phyloP scores from a whole-genome alignment of 2,797 vertebrate species.

The Sparidentex hasta region DNA sequence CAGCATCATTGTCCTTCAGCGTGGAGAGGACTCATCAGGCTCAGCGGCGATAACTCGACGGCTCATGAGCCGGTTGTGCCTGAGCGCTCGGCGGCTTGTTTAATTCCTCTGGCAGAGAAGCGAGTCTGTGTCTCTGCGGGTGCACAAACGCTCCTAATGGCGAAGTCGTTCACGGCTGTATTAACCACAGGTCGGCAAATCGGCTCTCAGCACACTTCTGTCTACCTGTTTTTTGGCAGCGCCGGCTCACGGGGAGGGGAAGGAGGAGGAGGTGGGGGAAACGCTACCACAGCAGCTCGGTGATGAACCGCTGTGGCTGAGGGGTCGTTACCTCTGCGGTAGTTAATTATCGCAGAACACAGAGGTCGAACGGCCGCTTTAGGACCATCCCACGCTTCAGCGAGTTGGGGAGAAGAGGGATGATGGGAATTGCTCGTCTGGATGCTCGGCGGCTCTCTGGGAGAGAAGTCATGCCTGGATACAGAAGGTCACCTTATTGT shows the following conservation, averaged over 20 bases:
- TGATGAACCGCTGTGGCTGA: conserved; percentile 45
- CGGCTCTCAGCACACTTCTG: conserved; percentile 25
- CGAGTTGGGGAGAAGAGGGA: conserved; percentile 29
- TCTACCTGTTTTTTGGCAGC: conserved; percentile 59
- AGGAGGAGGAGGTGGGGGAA: too few species aligned
- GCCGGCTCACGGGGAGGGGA: conserved; percentile 5
- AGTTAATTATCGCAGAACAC: conserved; percentile 51
- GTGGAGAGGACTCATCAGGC: conserved; percentile 22
- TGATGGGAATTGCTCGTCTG: conserved; percentile 52
- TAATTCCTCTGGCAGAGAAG: conserved; percentile 37
- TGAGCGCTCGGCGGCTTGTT: conserved; percentile 11
- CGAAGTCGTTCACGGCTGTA: conserved; percentile 44
- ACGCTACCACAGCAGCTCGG: conserved; percentile 1
- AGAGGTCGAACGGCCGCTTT: conserved; percentile 50
- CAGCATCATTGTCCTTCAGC: conserved; percentile 19
- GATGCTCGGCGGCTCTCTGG: conserved; percentile 35
- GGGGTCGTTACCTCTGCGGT: conserved; percentile 52
- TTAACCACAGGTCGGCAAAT: conserved; percentile 34
- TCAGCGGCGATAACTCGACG: conserved; percentile 7
- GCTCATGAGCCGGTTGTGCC: conserved; percentile 22
- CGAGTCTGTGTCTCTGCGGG: conserved; percentile 16
- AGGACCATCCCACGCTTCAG: conserved; percentile 26
- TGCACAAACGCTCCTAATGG: conserved; percentile 34
- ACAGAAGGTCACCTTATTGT: conserved; percentile 65
- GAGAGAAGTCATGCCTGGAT: conserved; percentile 53